phyloP scores from a whole-genome alignment of 2,888 invertebrate genomes.

The Neocrepidodera transversa region DNA sequence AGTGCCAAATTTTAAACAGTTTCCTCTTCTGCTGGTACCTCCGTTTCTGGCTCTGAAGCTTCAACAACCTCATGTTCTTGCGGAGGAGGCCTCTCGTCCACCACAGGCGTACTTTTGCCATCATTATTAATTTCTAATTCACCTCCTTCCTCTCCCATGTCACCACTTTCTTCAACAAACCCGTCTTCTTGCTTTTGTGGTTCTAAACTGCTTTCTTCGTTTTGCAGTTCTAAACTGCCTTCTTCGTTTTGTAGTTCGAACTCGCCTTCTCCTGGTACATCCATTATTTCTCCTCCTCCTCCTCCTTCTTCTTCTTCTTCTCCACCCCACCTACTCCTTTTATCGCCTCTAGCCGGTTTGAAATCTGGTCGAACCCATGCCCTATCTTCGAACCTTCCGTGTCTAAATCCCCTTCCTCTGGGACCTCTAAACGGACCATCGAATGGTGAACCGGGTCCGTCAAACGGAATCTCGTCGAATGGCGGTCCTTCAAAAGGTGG shows the following conservation, averaged over 20 bases:
- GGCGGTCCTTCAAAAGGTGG: constrained; percentile 46
- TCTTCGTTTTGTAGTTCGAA: not conserved
- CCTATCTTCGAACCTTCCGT: constrained; percentile 48
- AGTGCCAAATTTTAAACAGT: constrained; percentile 6
- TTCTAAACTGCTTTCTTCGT: not conserved
- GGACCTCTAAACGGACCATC: constrained; percentile 48
- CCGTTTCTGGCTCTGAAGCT: not conserved
- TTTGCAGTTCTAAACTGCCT: not conserved
- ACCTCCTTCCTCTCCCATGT: not conserved
- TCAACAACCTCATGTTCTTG: constrained; percentile 11
- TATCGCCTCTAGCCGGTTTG: constrained; percentile 17
- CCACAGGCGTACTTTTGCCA: constrained; percentile 27
- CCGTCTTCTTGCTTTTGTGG: not conserved
- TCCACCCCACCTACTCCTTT: constrained; percentile 40
- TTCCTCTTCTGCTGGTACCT: not conserved
- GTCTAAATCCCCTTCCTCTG: constrained; percentile 35
- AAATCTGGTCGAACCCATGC: constrained; percentile 36
- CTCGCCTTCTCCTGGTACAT: not conserved
- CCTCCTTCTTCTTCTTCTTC: constrained; percentile 34
- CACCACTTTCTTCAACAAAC: not conserved
- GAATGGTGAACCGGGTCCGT: constrained; percentile 47
- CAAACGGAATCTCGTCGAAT: constrained; percentile 48
- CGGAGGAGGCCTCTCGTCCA: constrained; percentile 29
- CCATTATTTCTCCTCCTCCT: constrained; percentile 8
- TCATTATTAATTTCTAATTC: constrained; percentile 4